Base-by-base conservation (phyloP, 2,888 invertebrate species). In the Galeopsomyia nigrocyanea region DNA sequence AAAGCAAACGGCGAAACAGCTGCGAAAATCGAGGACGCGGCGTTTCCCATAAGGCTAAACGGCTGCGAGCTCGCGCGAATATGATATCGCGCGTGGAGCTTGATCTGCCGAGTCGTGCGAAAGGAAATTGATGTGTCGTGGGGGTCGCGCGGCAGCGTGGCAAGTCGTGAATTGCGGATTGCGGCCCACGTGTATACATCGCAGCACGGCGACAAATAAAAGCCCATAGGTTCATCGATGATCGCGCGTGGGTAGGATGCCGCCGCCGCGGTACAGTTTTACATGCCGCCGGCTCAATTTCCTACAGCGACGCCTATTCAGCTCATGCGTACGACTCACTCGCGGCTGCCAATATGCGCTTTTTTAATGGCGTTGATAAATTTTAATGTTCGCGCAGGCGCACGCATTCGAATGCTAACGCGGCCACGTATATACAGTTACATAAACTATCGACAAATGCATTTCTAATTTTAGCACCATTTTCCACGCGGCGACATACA, bases 221-320 rank as follows among this genome's bases (percentile, higher is more conserved):
- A 31, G 3, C 31, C n/a, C n/a, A n/a, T 58, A 66, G 66, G 67
- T 50, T n/a, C 68, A 61, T 31, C 53, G 68, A 62, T 58, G 66
- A 74, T 70, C 68, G 55, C 77, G 74, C 77, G 75, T 71, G 71
- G 75, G 71, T 66, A 2, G 26, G 5, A 26, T 26, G 3, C 26
- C 26, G 5, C 3, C 26, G 26, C 26, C 66, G 69, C 46, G 71
- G 66, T 76, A 69, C 69, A 55, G 31, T 57, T 63, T 50, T 62
- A 2, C n/a, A 47, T 22, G 31, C 21, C 17, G 6, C 14, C 9
- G 26, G 6, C 14, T 51, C 9, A 50, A 26, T 62, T 14, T 39
- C 7, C 16, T 56, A 16, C 17, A 56, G 22, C 17, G 39, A 17
- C 58, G 39, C n/a, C 39, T 17, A 7, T 58, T 50, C 19, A 58